Evolutionary conservation across 1,140 invertebrate species (phyloP).

Genomic region (Zaprionus lachaisei): DNA sequence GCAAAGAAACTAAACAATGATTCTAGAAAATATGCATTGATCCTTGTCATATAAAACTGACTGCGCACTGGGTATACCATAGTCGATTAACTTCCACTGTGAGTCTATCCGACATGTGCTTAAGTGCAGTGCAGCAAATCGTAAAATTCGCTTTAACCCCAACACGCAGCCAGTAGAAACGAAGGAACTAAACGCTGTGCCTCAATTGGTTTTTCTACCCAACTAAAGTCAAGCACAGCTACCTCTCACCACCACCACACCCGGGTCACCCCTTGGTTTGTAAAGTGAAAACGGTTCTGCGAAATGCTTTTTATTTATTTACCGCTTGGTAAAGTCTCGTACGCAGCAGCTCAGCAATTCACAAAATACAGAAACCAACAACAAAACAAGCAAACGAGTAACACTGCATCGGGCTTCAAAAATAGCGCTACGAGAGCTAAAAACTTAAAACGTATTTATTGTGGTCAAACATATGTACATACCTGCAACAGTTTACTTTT

Average conservation of each 20-base stretch:
- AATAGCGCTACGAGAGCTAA: slow-evolving; percentile 2
- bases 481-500: background rate
- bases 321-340: slow-evolving; percentile 70
- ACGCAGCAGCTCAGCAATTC: slow-evolving; percentile 33
- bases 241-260: background rate
- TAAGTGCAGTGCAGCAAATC: slow-evolving; percentile 39
- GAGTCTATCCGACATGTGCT: slow-evolving; percentile 10
- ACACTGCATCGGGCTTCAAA: slow-evolving; percentile 46
- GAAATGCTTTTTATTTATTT: slow-evolving; percentile 72
- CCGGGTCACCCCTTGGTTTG: slow-evolving; percentile 8
- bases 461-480: background rate
- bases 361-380: background rate
- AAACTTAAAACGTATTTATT: background rate
- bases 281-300: slow-evolving; percentile 63
- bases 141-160: slow-evolving; percentile 29
- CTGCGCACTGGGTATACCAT: background rate
- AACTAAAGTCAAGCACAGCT: background rate
- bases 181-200: background rate
- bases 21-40: background rate
- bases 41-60: background rate
- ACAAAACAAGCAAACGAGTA: slow-evolving; percentile 36
- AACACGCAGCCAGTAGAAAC: slow-evolving; percentile 10
- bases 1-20: no score
- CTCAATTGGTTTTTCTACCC: slow-evolving; percentile 14
- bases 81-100: slow-evolving; percentile 29